phyloP scores from a whole-genome alignment of 2,888 invertebrate species.

The Furcula furcula region DNA sequence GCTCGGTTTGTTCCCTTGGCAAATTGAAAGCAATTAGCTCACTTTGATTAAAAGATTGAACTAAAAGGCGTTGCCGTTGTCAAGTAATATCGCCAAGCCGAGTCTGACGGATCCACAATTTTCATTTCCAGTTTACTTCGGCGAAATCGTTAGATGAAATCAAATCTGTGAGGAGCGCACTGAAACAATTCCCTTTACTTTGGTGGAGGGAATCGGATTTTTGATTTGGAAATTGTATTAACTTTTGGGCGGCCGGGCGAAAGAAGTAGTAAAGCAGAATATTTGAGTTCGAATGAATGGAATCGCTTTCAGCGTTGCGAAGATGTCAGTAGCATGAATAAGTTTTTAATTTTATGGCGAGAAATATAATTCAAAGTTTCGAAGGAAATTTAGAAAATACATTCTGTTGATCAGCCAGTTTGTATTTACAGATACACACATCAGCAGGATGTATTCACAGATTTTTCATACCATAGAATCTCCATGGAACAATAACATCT shows the following conservation, averaged over 20 bases:
- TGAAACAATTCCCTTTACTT: constrained; percentile 49
- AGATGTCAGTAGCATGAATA: no score
- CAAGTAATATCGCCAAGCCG: constrained; percentile 22
- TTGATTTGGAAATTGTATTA: constrained; percentile 56
- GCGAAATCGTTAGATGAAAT: constrained; percentile 40
- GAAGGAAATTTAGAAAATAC: no score
- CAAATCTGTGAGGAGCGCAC: constrained; percentile 38
- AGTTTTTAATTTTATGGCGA: no score
- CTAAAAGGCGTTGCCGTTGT: constrained; percentile 15
- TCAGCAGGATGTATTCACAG: no score
- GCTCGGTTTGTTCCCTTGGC: constrained; percentile 8
- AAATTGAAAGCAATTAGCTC: constrained; percentile 32
- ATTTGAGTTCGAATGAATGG: constrained; percentile 24
- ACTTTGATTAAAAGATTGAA: constrained; percentile 30
- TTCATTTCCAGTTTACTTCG: constrained; percentile 37
- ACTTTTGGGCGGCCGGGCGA: constrained; percentile 36
- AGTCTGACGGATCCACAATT: constrained; percentile 21
- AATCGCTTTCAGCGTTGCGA: no score
- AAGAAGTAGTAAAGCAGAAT: constrained; percentile 31
- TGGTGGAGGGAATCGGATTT: constrained; percentile 45
- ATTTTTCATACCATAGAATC: no score
- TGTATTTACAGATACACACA: no score
- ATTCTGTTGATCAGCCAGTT: no score
- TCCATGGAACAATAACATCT: no score
- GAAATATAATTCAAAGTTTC: no score